Base-by-base conservation (phyloP, 2,888 invertebrate genomes). In the Priocnemis perturbator region DNA sequence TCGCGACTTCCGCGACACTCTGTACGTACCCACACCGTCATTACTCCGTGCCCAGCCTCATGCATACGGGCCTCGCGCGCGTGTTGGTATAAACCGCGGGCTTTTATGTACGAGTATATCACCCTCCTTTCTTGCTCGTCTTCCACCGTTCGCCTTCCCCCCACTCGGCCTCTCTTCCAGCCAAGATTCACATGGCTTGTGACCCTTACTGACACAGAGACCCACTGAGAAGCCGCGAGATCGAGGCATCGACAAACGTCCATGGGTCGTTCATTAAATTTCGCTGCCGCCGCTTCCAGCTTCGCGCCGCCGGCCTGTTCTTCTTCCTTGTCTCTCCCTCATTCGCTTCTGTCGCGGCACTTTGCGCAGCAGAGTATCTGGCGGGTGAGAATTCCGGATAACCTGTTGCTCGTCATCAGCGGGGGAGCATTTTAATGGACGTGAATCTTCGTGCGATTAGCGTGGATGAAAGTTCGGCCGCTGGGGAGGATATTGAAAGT, bases 191-290 rank as follows among this genome's bases (percentile, higher is more conserved):
- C 73, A 59, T 62, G 45, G 79, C 82, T 84, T 85, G 82, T 84
- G 88, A 89, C 88, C 79, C 88, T 86, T 83, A 80, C 79, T 89
- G 89, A 88, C 89, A 88, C 88, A 88, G 84, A 88, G 89, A 89
- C 89, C 88, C 89, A 88, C 87, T 87, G 83, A n/a, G n/a, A 77
- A 63, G 68, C 68, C 57, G 47, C 64, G 67, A 67, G 76, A 78
- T 76, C 72, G 58, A 63, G 69, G 55, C 67, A 60, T 71, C 64
- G 74, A 67, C 59, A 56, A 76, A 63, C 63, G 60, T 58, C 71
- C 55, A 60, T 47, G 63, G 61, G 53, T 57, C 62, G 67, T 57
- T 69, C 73, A 60, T 74, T 64, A 73, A 71, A 70, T 78, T 78
- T 77, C 78, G 69, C 78, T 68, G 53, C 50, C 14, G 53, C 7